These are phyloP conservation scores for Agapornis roseicollis DNA, from an alignment of 2,113 vertebrate genomes.

Conservation along the genomic window DNA sequence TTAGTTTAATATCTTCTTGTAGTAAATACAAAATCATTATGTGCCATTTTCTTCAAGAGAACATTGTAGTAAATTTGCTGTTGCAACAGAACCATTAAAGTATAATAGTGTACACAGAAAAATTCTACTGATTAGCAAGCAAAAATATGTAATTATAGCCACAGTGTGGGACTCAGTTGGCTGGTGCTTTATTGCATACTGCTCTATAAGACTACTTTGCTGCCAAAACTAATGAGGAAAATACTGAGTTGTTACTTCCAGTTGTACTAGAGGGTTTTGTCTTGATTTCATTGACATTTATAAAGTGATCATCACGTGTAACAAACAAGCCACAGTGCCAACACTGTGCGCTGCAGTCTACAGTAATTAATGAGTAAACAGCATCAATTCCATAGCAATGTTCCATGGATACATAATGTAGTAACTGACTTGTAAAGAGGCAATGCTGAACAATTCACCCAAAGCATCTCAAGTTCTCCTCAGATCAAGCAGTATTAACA, in stretches of 20 bases:
- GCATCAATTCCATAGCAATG: neutral
- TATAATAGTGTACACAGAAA: slow-evolving; percentile 67
- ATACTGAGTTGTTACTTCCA: slow-evolving; percentile 64
- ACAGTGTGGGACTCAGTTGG: slow-evolving; percentile 53
- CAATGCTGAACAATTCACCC: neutral
- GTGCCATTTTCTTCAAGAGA: slow-evolving; percentile 64
- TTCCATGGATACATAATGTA: neutral
- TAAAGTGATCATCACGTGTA: slow-evolving; percentile 52
- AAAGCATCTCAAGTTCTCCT: neutral
- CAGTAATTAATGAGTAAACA: slow-evolving; percentile 43
- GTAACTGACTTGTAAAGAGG: neutral
- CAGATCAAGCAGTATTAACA: neutral
- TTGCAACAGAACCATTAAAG: slow-evolving; percentile 47
- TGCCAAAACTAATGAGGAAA: slow-evolving; percentile 70
- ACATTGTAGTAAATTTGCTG: slow-evolving; percentile 70
- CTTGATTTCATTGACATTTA: slow-evolving; percentile 75
- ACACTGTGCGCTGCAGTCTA: slow-evolving; percentile 23
- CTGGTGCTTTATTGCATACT: slow-evolving; percentile 41
- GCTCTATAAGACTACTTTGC: slow-evolving; percentile 27
- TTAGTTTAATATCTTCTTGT: slow-evolving; percentile 66
- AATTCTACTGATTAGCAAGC: slow-evolving; percentile 63
- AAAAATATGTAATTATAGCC: slow-evolving; percentile 66
- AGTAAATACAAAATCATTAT: slow-evolving; percentile 62
- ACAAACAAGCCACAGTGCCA: slow-evolving; percentile 66
- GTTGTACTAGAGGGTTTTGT: slow-evolving; percentile 53